Percentiles rank a stretch among this genome's conserved stretches.
These are phyloP conservation scores for Deroplatys truncata DNA, from an alignment of 2,888 invertebrate species.

Conservation along the genomic window DNA sequence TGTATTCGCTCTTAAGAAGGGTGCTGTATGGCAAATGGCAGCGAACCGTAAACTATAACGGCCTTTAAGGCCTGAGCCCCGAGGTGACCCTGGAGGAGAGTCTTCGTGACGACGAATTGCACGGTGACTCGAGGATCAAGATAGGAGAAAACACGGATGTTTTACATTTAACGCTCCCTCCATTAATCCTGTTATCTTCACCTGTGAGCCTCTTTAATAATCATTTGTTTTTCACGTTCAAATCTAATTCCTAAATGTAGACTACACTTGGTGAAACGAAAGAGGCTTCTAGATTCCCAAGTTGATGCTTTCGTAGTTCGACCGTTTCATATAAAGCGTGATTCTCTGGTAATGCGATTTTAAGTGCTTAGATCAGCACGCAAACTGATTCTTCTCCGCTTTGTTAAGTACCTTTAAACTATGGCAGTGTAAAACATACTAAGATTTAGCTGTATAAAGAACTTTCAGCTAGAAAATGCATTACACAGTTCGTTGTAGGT, in stretches of 20 bases:
- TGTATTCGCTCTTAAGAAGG: not conserved
- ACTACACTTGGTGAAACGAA: not conserved
- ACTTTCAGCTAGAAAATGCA: too few relatives aligned
- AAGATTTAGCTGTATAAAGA: too few relatives aligned
- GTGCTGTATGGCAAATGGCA: not conserved
- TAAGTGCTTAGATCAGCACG: not conserved
- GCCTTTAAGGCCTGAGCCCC: not conserved
- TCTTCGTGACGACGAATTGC: not conserved
- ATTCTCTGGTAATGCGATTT: not conserved
- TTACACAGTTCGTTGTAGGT: too few relatives aligned
- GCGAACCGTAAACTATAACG: not conserved
- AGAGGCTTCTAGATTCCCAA: not conserved
- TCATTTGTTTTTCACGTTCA: not conserved
- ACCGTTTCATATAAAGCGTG: not conserved
- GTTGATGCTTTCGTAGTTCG: not conserved
- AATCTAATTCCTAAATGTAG: not conserved
- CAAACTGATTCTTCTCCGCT: not conserved
- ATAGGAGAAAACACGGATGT: not conserved
- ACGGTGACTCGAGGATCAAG: not conserved
- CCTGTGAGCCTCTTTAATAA: not conserved
- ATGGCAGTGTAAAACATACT: too few relatives aligned
- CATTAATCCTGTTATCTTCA: not conserved
- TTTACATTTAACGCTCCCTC: not conserved
- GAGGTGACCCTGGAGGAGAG: not conserved
- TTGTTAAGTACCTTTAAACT: not conserved